These are phyloP conservation scores for Isaurus tuberculatus DNA, from an alignment of 92 coral and sea anemone species.

Conservation along the genomic window DNA sequence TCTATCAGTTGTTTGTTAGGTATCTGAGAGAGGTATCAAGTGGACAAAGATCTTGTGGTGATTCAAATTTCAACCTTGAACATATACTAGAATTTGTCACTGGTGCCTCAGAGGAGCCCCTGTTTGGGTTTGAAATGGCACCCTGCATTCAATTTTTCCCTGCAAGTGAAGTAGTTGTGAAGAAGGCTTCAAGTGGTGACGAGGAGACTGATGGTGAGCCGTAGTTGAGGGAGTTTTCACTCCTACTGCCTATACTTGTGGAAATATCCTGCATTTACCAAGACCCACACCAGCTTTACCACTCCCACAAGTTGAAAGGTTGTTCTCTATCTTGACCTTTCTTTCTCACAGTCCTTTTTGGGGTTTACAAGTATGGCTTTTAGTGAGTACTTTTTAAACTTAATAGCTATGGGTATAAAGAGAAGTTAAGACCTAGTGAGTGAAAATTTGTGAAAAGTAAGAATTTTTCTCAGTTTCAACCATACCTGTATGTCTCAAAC, in stretches of 20 bases:
- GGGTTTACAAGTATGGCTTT: not conserved
- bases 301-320: not conserved
- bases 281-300: not conserved
- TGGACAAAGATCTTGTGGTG: conserved; percentile 6
- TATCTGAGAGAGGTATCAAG: conserved; percentile 11
- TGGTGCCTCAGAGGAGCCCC: conserved; percentile 17
- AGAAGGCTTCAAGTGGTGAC: not conserved
- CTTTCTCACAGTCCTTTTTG: not conserved
- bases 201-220: not conserved
- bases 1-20: conserved; percentile 9
- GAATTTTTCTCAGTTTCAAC: conserved; percentile 2
- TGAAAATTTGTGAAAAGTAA: conserved; percentile 2
- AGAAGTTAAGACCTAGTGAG: not conserved
- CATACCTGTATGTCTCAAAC: not conserved
- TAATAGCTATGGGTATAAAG: not conserved
- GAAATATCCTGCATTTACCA: not conserved
- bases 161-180: not conserved
- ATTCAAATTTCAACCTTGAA: not conserved
- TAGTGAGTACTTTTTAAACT: too few relatives aligned
- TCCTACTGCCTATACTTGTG: not conserved
- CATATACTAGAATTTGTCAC: not conserved
- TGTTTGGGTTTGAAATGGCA: not conserved
- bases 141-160: not conserved
- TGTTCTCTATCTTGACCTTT: not conserved
- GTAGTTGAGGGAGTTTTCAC: not conserved